Conservation (phyloP, 2,888 invertebrate species). For the Lasioglossum villosulum region DNA sequence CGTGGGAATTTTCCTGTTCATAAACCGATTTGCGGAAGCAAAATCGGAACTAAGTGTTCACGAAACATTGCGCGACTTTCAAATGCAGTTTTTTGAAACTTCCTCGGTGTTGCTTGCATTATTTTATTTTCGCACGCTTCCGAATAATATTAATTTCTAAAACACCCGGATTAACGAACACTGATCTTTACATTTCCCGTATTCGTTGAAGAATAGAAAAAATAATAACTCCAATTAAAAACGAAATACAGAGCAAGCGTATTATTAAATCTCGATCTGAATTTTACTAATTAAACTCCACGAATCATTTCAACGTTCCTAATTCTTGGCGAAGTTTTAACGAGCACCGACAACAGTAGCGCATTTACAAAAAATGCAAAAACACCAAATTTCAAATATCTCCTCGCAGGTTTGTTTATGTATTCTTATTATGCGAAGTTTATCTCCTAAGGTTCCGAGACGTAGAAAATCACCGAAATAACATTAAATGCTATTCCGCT, state of each 20-base stretch:
- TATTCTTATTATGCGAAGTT: not conserved
- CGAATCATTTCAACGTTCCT: not conserved
- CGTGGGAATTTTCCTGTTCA: not conserved
- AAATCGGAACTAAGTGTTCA: not conserved
- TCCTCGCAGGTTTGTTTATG: not conserved
- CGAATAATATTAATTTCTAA: not conserved
- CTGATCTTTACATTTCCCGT: too few species aligned
- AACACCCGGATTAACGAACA: not conserved
- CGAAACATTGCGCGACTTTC: not conserved
- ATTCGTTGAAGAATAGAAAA: not conserved
- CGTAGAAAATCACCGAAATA: not conserved
- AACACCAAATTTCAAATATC: not conserved
- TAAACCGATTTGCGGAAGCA: not conserved
- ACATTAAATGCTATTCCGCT: not conserved
- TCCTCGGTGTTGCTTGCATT: not conserved
- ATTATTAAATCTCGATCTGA: not conserved
- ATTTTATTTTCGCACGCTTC: not conserved
- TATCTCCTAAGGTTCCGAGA: not conserved
- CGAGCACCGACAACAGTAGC: not conserved
- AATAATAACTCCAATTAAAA: not conserved
- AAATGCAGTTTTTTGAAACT: not conserved
- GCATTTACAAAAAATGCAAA: not conserved
- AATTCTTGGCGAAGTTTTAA: not conserved
- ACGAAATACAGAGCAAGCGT: not conserved
- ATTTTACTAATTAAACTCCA: not conserved